Evolutionary conservation across 1,140 invertebrate genomes (phyloP), one percentile per base, ranked within the genome.

Genomic region (Ptiloglossa arizonensis): DNA sequence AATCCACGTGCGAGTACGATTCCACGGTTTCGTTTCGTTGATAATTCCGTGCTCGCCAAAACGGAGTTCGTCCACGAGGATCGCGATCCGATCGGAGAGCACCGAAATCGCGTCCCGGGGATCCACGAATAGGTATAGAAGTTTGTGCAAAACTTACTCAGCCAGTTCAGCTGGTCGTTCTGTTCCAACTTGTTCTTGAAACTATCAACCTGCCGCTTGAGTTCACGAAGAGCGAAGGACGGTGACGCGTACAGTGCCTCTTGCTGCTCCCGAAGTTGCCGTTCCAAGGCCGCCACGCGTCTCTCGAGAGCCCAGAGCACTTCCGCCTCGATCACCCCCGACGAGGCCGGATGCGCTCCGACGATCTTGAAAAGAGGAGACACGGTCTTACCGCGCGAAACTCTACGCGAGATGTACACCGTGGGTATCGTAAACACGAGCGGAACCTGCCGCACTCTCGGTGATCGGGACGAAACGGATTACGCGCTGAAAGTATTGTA

Each of bases 161-260:
- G 90, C 95, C 95, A 96, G 87, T 95, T 96, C 71, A 96, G 93
- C 87, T 95, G 95, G 84, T 96, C 95, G 32, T 95, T 94, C 54
- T 95, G 95, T 89, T 96, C 95, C 70, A 96, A 90, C 88, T 95
- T 95, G 80, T 94, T 93, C 81, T 94, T 94, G 83, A 96, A 95
- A 52, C 92, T 91, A 79, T 95, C 94, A 27, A 96, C 94, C 88
- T 95, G 94, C 48, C 89, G 89, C 86, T 95, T 94, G 29, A 96
- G 93, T 77, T 96, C 95, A 70, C 93, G 89, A 24, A 96, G 93
- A 56, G 92, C 90, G 57, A 88, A 69, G 24, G 89, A 88, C 5
- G 94, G 91, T 24, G 92, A 91, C 68, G 93, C 92, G 46, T 81
- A 82, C 13, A 86, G 82, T 15, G 88, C 87, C 80, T 91, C 88